A percentile compares a stretch with the other conserved stretches of the same genome.
Conservation (phyloP, 2,113 vertebrate species). For the Apus apus region DNA sequence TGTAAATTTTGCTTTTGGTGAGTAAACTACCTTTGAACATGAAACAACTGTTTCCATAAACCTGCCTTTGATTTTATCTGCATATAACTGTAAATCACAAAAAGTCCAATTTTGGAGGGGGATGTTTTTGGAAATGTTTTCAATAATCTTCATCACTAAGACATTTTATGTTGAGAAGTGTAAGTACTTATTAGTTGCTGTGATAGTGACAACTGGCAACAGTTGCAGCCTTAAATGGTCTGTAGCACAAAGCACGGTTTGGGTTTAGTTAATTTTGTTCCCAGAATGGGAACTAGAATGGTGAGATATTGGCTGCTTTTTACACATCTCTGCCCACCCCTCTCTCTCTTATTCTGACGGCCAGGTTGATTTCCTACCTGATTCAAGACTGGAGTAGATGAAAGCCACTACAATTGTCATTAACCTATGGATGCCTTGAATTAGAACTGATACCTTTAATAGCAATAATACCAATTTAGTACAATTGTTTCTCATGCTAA, state of each 20-base stretch:
- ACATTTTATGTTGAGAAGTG: neutral
- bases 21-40: neutral
- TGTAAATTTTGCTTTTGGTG: neutral
- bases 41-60: neutral
- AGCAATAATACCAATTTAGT: neutral
- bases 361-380: neutral
- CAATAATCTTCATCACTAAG: neutral
- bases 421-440: neutral
- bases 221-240: neutral
- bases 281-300: neutral
- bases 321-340: neutral
- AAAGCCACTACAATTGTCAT: neutral
- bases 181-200: neutral
- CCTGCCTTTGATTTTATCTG: neutral
- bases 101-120: fast-evolving
- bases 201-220: neutral
- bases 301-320: neutral
- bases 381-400: neutral
- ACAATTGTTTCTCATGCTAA: neutral
- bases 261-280: neutral
- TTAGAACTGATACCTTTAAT: neutral
- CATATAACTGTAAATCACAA: neutral
- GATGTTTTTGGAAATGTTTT: neutral
- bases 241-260: neutral
- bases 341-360: neutral